Evolutionary conservation across 1,140 invertebrate genomes (phyloP).

Genomic region (Cepaea nemoralis): DNA sequence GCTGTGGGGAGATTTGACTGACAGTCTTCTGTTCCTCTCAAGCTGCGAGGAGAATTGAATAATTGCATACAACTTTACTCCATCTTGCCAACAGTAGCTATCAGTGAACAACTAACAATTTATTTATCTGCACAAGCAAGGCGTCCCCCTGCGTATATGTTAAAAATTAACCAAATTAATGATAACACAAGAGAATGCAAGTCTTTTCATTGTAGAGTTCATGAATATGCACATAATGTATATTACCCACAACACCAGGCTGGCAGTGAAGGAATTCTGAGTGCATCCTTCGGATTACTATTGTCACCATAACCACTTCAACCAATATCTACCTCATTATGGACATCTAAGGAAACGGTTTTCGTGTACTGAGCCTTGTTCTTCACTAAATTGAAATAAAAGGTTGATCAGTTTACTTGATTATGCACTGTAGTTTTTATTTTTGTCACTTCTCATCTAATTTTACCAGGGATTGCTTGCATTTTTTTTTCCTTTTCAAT

Average conservation of each 20-base stretch:
- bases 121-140: no score
- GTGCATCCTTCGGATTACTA: background rate
- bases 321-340: conserved; percentile 12
- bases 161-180: no score
- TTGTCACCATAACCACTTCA: background rate
- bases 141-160: no score
- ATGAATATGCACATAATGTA: background rate
- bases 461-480: background rate
- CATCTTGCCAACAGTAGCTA: no score
- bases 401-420: background rate
- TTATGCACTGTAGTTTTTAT: background rate
- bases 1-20: no score
- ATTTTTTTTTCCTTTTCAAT: no score
- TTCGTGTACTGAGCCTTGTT: conserved; percentile 2
- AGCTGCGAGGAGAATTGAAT: no score
- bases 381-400: background rate
- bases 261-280: background rate
- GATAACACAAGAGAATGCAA: no score
- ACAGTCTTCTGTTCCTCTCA: no score
- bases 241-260: background rate
- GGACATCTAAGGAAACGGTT: conserved; percentile 11
- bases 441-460: background rate
- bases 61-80: no score
- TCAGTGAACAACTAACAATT: no score
- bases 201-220: no score